Evolutionary conservation across 2,888 invertebrate species (phyloP), one percentile per base, ranked within the genome.

Genomic region (Sepioteuthis lessoniana): DNA sequence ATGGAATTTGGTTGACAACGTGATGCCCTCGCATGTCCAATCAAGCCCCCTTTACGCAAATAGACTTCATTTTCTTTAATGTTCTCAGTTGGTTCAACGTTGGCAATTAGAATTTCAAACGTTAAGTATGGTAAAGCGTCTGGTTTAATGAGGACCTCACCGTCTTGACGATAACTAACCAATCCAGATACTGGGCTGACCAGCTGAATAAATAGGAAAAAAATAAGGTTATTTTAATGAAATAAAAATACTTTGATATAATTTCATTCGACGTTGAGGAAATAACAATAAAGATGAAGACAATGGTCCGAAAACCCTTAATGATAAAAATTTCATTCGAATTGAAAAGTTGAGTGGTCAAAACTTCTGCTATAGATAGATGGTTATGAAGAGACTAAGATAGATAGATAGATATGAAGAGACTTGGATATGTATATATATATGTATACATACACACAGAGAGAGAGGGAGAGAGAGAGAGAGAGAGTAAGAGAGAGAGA

Each of bases 101-200:
- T 95, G 94, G 95, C 95, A 37, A 96, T 94, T 38, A 96, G 94
- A 47, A 96, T 95, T 93, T 95, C 95, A 93, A 95, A 94, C 31
- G 93, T 94, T 2, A 35, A 35, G 93, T 95, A 95, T 55, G 95
- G 95, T 0, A 94, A 93, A 90, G 95, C 95, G 13, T 90, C 90
- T 4, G 96, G 95, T 90, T 94, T 93, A 42, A 96, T 95, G 0
- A 95, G 93, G 25, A 95, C 94, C 91, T 94, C 94, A 8, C 90
- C 93, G 5, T 90, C 38, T 8, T 93, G 91, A 31, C 37, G 90
- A 21, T 60, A 76, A 91, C 47, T 93, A 0, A 95, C 94, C 42
- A 94, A 93, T n/a, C 95, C 95, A 60, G 94, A 94, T 25, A 95
- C 94, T 0, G 95, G 95, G 60, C 93, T 94, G 25, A 50, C 60